phyloP scores from a whole-genome alignment of 2,113 vertebrate genomes.

The Oryzias celebensis region DNA sequence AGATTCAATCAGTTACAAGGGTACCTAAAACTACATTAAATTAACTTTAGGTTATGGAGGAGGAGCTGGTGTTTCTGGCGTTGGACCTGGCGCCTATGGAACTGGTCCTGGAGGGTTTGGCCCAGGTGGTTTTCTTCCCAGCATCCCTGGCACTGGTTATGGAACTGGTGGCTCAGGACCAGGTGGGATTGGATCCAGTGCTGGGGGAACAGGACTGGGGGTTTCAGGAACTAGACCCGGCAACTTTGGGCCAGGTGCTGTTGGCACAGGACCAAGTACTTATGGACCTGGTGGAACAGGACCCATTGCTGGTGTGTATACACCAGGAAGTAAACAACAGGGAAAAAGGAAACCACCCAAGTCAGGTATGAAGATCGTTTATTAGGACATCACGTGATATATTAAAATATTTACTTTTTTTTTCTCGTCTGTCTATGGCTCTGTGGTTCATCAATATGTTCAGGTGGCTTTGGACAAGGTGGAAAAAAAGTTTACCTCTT shows the following conservation, averaged over 20 bases:
- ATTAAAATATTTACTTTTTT: background rate
- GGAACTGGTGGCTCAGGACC: conserved; percentile 33
- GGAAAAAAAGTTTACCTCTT: background rate
- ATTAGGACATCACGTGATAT: conserved; percentile 1
- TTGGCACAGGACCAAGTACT: conserved; percentile 34
- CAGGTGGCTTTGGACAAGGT: conserved; percentile 52
- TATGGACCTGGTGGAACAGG: conserved; percentile 53
- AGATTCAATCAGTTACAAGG: background rate
- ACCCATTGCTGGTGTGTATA: conserved; percentile 21
- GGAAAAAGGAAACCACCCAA: conserved; percentile 54
- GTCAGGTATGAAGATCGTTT: conserved; percentile 43
- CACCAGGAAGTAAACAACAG: conserved; percentile 43
- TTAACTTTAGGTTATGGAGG: conserved; percentile 59
- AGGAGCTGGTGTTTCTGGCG: conserved; percentile 39
- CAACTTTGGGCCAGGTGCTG: conserved; percentile 42
- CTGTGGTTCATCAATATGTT: conserved; percentile 58
- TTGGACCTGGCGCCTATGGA: conserved; percentile 47
- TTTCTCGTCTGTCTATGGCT: conserved; percentile 24
- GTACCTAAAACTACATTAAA: conserved; percentile 1
- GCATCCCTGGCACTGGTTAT: conserved; percentile 24
- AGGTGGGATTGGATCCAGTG: conserved; percentile 25
- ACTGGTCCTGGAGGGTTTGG: conserved; percentile 31
- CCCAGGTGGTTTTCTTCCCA: conserved; percentile 36
- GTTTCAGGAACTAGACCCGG: conserved; percentile 37
- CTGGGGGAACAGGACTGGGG: conserved; percentile 24